Conservation (phyloP, 2,888 invertebrate genomes). For the Sarcophaga variegata region DNA sequence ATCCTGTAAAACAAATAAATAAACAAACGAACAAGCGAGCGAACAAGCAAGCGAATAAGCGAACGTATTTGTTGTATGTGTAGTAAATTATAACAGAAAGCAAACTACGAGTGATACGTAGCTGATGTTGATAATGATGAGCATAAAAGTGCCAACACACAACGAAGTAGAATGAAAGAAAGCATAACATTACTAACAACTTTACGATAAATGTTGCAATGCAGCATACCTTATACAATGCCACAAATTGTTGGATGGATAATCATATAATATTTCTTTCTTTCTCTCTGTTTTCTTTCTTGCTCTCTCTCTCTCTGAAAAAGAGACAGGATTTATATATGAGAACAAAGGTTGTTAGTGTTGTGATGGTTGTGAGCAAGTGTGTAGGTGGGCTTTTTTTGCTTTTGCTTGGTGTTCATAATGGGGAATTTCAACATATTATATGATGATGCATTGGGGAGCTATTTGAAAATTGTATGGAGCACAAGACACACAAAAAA, state of each 20-base stretch:
- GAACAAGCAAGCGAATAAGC: background rate
- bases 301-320: background rate
- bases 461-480: conserved; percentile 56
- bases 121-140: conserved; percentile 48
- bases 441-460: conserved; percentile 65
- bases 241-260: conserved; percentile 56
- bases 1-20: no score
- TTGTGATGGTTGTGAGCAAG: background rate
- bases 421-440: conserved; percentile 51
- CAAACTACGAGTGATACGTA: conserved; percentile 31
- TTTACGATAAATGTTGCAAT: conserved; percentile 35
- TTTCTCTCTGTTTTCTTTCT: background rate
- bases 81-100: conserved; percentile 4
- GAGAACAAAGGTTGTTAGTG: background rate
- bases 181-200: conserved; percentile 23
- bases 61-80: conserved; percentile 21
- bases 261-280: conserved; percentile 51
- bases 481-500: no score
- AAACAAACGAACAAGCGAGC: conserved; percentile 2
- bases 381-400: background rate
- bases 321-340: conserved; percentile 26
- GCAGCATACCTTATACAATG: conserved; percentile 24
- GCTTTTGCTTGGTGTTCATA: conserved; percentile 15
- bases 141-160: conserved; percentile 39
- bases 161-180: conserved; percentile 3